A percentile compares a stretch with the other conserved stretches of the same genome.
Evolutionary conservation across 1,140 invertebrate genomes (phyloP).

Genomic region (Bombus huntii): DNA sequence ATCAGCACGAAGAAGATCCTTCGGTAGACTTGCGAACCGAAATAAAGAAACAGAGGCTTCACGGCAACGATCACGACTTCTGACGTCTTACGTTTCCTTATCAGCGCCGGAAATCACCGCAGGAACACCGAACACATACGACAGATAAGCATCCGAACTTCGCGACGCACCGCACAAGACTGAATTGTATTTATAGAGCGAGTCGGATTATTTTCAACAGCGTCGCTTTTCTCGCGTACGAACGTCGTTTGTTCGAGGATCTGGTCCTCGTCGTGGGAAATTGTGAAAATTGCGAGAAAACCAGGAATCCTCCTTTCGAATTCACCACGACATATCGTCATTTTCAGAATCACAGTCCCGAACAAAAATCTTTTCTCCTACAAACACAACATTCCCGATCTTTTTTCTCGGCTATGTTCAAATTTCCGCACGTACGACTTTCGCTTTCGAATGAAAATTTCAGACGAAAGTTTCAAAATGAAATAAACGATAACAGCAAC

Average conservation of each 20-base stretch:
- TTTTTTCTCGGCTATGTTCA: too few relatives aligned
- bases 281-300: not conserved
- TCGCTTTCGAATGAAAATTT: too few relatives aligned
- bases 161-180: conserved; percentile 79
- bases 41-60: too few relatives aligned
- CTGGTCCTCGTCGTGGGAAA: too few relatives aligned
- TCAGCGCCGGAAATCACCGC: not conserved
- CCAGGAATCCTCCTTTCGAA: not conserved
- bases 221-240: conserved; percentile 77
- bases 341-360: not conserved
- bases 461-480: too few relatives aligned
- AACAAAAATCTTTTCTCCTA: too few relatives aligned
- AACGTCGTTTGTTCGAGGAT: conserved; percentile 45
- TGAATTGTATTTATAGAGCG: conserved; percentile 83
- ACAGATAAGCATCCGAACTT: conserved; percentile 75
- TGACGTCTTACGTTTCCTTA: not conserved
- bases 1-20: too few relatives aligned
- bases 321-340: not conserved
- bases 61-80: not conserved
- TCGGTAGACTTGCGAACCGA: not conserved
- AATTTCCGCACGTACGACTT: too few relatives aligned
- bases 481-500: too few relatives aligned
- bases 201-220: conserved; percentile 81
- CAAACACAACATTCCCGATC: too few relatives aligned
- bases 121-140: conserved; percentile 8